These are phyloP conservation scores for Dicentrarchus labrax DNA, from an alignment of 2,113 vertebrate species.

Conservation along the genomic window DNA sequence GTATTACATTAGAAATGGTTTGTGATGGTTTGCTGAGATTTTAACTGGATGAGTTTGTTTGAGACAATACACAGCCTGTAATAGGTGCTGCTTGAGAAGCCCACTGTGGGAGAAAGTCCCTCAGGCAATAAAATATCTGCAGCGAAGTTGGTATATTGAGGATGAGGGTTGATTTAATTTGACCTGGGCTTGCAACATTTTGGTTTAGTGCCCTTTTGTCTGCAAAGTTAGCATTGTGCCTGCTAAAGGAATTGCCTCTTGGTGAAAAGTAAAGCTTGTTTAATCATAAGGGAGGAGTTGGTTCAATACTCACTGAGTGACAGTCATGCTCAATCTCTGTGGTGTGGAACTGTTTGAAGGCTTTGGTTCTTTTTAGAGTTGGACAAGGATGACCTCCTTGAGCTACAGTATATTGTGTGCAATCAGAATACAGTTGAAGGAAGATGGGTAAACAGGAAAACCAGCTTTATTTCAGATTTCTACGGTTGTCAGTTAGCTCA, in stretches of 20 bases:
- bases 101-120: constrained; percentile 10
- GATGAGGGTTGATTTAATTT: not conserved
- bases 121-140: constrained; percentile 9
- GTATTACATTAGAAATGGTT: not conserved
- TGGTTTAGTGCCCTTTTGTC: constrained; percentile 1
- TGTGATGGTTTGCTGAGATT: constrained; percentile 2
- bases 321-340: not conserved
- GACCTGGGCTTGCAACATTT: not conserved
- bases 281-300: constrained; percentile 2
- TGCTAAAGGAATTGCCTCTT: not conserved
- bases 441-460: constrained; percentile 52
- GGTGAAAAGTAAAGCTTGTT: not conserved
- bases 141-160: not conserved
- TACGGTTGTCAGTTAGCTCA: constrained; percentile 62
- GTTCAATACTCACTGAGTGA: constrained; percentile 18
- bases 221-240: not conserved
- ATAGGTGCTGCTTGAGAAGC: not conserved
- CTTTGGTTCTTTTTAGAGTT: constrained; percentile 30
- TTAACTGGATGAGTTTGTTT: constrained; percentile 13
- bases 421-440: constrained; percentile 50
- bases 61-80: not conserved
- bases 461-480: constrained; percentile 63
- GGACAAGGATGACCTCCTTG: constrained; percentile 15
- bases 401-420: constrained; percentile 43
- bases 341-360: constrained; percentile 3